Conservation (phyloP, 2,797 vertebrate genomes). For the Acridotheres tristis region DNA sequence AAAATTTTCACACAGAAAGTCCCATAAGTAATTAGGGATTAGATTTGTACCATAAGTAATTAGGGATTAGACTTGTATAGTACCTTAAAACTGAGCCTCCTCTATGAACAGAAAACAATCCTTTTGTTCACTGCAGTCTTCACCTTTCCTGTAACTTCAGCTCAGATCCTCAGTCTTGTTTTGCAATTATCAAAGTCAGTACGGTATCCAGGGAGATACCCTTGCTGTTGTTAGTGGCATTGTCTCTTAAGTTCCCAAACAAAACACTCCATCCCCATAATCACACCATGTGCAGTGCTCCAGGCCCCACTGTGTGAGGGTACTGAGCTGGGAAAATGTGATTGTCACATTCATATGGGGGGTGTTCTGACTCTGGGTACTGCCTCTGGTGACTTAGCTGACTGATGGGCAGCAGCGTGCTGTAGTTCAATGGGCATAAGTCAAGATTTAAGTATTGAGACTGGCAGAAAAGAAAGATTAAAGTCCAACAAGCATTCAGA, state of each 20-base stretch:
- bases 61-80: neutral
- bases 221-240: neutral
- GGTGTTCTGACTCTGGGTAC: neutral
- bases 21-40: too few species aligned
- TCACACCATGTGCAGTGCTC: neutral
- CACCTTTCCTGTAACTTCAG: neutral
- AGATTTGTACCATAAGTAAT: neutral
- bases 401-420: neutral
- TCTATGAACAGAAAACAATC: neutral
- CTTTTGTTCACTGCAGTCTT: neutral
- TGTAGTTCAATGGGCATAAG: neutral
- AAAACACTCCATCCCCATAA: neutral
- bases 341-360: neutral
- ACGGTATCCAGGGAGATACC: rapidly evolving
- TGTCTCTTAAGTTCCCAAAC: neutral
- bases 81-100: neutral
- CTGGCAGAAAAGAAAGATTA: neutral
- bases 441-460: neutral
- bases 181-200: neutral
- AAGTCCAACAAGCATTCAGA: neutral
- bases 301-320: neutral
- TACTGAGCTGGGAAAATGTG: neutral
- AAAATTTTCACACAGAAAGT: neutral
- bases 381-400: neutral
- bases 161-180: neutral